Evolutionary conservation across 2,113 vertebrate species (phyloP).

Genomic region (Calyptomena viridis): DNA sequence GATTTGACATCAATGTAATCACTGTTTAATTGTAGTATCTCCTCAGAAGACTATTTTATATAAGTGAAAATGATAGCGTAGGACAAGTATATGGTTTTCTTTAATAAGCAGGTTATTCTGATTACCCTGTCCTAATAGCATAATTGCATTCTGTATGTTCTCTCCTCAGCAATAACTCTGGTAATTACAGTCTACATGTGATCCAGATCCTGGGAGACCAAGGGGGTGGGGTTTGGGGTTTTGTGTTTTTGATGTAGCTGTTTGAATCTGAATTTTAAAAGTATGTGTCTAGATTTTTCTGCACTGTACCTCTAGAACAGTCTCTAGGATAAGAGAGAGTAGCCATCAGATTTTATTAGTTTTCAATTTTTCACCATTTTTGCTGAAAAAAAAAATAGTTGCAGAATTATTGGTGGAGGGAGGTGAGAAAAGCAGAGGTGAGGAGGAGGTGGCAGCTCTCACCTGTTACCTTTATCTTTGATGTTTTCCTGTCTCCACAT

Average conservation of each 20-base stretch:
- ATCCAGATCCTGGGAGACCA: background rate
- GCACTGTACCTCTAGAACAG: background rate
- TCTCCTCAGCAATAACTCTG: background rate
- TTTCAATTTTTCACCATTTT: background rate
- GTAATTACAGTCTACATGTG: background rate
- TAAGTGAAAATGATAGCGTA: background rate
- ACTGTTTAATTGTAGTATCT: background rate
- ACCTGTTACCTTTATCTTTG: background rate
- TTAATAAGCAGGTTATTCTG: slow-evolving; percentile 4
- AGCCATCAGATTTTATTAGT: background rate
- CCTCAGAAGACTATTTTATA: background rate
- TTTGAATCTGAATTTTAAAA: background rate
- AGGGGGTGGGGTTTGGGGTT: background rate
- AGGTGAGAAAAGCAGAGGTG: background rate
- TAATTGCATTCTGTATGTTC: slow-evolving; percentile 7
- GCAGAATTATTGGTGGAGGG: background rate
- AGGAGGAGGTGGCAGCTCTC: background rate
- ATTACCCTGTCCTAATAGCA: background rate
- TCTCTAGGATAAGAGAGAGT: background rate
- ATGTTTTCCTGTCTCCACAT: background rate
- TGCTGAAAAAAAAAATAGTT: background rate
- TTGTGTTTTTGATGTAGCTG: background rate
- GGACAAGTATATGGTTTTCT: background rate
- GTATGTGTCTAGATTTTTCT: background rate
- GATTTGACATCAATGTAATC: background rate